These are phyloP conservation scores for Acrocyrtus sp. DNA, from an alignment of 2,888 invertebrate genomes.

Conservation along the genomic window DNA sequence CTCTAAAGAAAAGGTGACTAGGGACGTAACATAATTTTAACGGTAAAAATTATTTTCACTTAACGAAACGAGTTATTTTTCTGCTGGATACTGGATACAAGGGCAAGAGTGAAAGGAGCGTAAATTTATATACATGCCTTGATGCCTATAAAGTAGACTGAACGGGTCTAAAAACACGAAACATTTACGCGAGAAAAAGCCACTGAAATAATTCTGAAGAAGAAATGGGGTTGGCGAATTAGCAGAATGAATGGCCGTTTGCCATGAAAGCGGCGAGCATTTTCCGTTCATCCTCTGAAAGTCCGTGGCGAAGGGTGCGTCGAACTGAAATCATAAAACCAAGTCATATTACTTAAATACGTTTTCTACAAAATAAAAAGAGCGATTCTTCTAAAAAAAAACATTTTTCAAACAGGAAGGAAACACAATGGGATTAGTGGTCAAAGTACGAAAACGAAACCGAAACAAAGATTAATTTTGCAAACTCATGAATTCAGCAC, in stretches of 20 bases:
- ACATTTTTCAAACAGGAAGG: conserved; percentile 10
- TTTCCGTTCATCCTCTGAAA: conserved; percentile 83
- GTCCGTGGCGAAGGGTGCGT: conserved; percentile 82
- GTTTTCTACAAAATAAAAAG: background rate
- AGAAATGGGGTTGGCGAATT: too few relatives aligned
- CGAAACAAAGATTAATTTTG: background rate
- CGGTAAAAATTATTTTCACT: too few relatives aligned
- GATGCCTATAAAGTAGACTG: too few relatives aligned
- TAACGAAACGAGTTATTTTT: too few relatives aligned
- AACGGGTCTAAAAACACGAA: too few relatives aligned
- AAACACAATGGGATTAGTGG: background rate
- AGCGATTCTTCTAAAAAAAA: background rate
- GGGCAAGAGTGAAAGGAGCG: too few relatives aligned
- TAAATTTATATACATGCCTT: too few relatives aligned
- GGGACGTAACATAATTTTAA: too few relatives aligned
- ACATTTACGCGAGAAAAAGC: too few relatives aligned
- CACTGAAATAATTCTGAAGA: too few relatives aligned
- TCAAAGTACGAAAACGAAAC: background rate
- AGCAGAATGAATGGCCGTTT: conserved; percentile 55
- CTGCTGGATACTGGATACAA: too few relatives aligned
- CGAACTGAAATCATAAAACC: conserved; percentile 71
- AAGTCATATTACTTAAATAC: background rate
- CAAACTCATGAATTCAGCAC: conserved; percentile 4
- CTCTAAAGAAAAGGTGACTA: too few relatives aligned
- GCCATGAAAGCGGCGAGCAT: conserved; percentile 73